phyloP scores from a whole-genome alignment of 1,140 invertebrate genomes.

The Odontomachus brunneus region DNA sequence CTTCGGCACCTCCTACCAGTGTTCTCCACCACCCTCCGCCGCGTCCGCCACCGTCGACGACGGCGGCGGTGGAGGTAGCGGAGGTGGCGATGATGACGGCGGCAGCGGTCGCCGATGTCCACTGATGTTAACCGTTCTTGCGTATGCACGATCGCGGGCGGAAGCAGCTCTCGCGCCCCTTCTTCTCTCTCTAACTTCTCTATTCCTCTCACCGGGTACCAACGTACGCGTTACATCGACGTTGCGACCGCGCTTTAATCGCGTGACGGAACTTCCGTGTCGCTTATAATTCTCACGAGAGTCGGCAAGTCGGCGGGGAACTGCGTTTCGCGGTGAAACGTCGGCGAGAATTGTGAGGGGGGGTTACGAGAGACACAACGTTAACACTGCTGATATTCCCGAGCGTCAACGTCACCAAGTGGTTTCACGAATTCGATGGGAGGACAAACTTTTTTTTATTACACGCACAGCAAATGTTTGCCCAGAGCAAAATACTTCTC shows the following conservation, averaged over 20 bases:
- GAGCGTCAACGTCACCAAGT: background rate
- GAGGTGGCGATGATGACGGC: slow-evolving; percentile 32
- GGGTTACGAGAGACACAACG: too few relatives aligned
- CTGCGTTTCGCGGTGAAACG: slow-evolving; percentile 2
- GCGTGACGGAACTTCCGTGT: background rate
- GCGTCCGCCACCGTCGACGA: slow-evolving; percentile 20
- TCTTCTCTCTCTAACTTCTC: background rate
- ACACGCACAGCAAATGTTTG: background rate
- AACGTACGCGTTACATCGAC: slow-evolving; percentile 65
- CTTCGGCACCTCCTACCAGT: slow-evolving; percentile 22
- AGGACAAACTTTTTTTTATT: background rate
- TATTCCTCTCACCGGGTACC: background rate
- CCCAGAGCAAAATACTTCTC: background rate
- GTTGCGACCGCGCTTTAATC: slow-evolving; percentile 56
- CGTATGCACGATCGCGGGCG: background rate
- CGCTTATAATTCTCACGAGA: background rate
- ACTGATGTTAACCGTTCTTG: slow-evolving; percentile 67
- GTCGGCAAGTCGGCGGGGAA: background rate
- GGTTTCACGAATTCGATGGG: background rate
- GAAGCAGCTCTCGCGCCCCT: too few relatives aligned
- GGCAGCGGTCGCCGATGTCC: slow-evolving; percentile 60
- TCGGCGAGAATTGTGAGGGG: slow-evolving; percentile 2
- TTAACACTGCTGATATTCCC: background rate
- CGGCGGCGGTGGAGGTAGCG: background rate
- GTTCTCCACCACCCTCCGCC: slow-evolving; percentile 23